These are phyloP conservation scores for Drosophila rubida DNA, from an alignment of 2,888 invertebrate species.

Conservation along the genomic window DNA sequence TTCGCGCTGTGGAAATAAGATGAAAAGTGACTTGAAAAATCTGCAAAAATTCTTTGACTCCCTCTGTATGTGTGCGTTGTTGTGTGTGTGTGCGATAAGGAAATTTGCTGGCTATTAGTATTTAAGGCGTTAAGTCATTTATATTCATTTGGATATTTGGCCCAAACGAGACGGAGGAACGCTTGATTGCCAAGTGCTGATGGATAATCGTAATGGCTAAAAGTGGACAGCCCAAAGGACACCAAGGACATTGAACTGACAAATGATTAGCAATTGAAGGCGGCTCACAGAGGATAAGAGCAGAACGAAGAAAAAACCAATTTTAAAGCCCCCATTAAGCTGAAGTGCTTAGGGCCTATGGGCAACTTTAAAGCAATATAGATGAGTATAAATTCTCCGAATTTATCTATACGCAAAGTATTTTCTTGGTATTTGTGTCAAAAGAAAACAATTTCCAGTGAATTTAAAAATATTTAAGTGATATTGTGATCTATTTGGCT, in stretches of 20 bases:
- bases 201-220: slow-evolving; percentile 31
- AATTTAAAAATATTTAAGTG: neutral
- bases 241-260: slow-evolving; percentile 20
- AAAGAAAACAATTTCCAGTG: too few species aligned
- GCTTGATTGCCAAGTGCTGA: slow-evolving; percentile 49
- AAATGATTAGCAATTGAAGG: slow-evolving; percentile 42
- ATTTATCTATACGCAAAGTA: neutral
- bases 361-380: slow-evolving; percentile 1
- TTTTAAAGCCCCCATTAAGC: slow-evolving; percentile 5
- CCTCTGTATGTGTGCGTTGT: slow-evolving; percentile 14
- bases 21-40: slow-evolving; percentile 65
- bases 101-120: slow-evolving; percentile 77
- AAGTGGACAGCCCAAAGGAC: slow-evolving; percentile 9
- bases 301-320: neutral
- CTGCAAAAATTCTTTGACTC: slow-evolving; percentile 52
- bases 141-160: slow-evolving; percentile 74
- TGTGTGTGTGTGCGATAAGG: slow-evolving; percentile 57
- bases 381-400: neutral
- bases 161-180: slow-evolving; percentile 3
- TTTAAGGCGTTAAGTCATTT: slow-evolving; percentile 81
- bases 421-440: neutral
- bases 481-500: too few species aligned
- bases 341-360: neutral
- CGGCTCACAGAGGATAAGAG: slow-evolving; percentile 1
- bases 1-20: slow-evolving; percentile 40